Percentiles rank a stretch among this genome's conserved stretches.
Evolutionary conservation across 2,113 vertebrate species (phyloP).

Genomic region (Cinclus mexicanus): DNA sequence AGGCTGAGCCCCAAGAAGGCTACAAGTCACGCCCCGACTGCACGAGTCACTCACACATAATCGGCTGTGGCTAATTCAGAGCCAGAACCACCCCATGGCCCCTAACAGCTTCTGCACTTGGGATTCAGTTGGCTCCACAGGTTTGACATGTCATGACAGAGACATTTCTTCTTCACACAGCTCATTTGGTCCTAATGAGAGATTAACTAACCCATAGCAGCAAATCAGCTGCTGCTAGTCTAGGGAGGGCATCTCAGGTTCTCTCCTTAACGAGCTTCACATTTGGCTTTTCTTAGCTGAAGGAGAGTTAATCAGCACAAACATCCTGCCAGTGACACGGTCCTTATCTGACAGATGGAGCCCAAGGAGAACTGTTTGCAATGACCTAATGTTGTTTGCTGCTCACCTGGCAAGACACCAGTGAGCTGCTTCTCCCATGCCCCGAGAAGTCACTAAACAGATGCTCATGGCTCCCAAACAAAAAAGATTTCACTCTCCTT

Average conservation of each 20-base stretch:
- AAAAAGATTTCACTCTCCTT: not conserved
- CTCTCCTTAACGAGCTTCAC: not conserved
- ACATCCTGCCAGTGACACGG: conserved; percentile 34
- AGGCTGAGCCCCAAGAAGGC: not conserved
- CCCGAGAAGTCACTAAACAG: not conserved
- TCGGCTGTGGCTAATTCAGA: not conserved
- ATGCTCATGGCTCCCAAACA: not conserved
- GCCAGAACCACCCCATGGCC: not conserved
- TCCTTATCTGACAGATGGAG: conserved; percentile 61
- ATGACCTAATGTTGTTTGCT: conserved; percentile 44
- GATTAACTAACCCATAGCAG: not conserved
- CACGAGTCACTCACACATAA: not conserved
- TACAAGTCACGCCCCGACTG: not conserved
- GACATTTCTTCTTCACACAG: not conserved
- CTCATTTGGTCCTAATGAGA: conserved; percentile 39
- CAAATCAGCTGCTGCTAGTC: not conserved
- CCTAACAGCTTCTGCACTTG: not conserved
- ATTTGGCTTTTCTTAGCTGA: conserved; percentile 45
- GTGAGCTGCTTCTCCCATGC: not conserved
- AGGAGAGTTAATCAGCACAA: conserved; percentile 21
- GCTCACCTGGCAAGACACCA: conserved; percentile 32
- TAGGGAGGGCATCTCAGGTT: conserved; percentile 3
- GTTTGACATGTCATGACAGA: conserved; percentile 13
- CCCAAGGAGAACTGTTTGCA: conserved; percentile 41
- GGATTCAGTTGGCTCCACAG: not conserved